Evolutionary conservation across 2,888 invertebrate genomes (phyloP).

Genomic region (Volucella zonaria): DNA sequence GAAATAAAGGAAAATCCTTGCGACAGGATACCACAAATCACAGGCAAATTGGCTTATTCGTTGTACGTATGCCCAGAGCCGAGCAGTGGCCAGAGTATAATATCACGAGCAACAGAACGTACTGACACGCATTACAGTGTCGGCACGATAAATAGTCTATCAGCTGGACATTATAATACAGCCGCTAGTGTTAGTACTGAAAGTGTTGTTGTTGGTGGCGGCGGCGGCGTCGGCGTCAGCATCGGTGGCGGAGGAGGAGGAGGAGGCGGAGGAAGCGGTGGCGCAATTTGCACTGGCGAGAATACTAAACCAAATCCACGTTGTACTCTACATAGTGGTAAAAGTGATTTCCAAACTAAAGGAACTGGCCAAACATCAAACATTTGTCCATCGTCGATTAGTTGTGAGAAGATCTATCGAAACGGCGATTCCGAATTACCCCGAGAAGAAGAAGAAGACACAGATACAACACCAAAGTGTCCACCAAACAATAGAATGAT

Average conservation of each 20-base stretch:
- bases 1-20: constrained; percentile 33
- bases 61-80: constrained; percentile 82
- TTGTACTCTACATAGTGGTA: constrained; percentile 59
- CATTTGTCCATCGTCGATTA: constrained; percentile 70
- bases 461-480: constrained; percentile 79
- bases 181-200: constrained; percentile 79
- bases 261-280: constrained; percentile 46
- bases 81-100: constrained; percentile 80
- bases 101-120: constrained; percentile 77
- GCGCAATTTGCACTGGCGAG: constrained; percentile 74
- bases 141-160: constrained; percentile 74
- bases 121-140: constrained; percentile 78
- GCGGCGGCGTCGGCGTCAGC: constrained; percentile 71
- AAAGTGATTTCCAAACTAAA: constrained; percentile 58
- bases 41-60: constrained; percentile 82
- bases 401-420: constrained; percentile 59
- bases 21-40: constrained; percentile 50
- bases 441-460: constrained; percentile 79
- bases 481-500: constrained; percentile 82
- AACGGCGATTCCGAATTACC: constrained; percentile 62
- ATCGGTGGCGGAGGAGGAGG: constrained; percentile 27
- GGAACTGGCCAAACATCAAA: constrained; percentile 75
- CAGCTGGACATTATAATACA: constrained; percentile 75
- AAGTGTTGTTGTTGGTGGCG: constrained; percentile 75
- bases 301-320: constrained; percentile 33